Evolutionary conservation across 2,797 vertebrate species (phyloP).

Genomic region (Microchirus variegatus): DNA sequence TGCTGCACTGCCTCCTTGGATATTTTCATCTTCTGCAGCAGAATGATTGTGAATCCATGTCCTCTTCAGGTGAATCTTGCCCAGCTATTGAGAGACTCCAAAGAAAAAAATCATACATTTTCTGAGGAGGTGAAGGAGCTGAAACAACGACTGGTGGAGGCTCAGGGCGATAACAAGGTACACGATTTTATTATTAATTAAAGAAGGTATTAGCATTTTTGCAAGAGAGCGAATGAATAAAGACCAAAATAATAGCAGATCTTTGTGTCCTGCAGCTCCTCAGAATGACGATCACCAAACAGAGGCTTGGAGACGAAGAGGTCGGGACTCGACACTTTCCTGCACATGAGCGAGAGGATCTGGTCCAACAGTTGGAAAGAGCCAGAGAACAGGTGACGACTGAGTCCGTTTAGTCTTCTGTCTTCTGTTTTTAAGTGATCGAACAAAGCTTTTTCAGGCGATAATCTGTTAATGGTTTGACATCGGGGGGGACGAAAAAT

Average conservation of each 20-base stretch:
- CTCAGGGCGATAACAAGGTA: constrained; percentile 98
- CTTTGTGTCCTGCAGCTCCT: constrained; percentile 83
- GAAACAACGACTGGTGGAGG: constrained; percentile 91
- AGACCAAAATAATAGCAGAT: neutral
- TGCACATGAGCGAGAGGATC: constrained; percentile 93
- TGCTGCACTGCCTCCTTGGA: too few relatives aligned
- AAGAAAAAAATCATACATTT: constrained; percentile 88
- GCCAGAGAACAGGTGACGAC: constrained; percentile 89
- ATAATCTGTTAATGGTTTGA: neutral
- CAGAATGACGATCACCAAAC: constrained; percentile 97
- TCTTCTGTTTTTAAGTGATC: neutral
- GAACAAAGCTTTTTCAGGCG: neutral
- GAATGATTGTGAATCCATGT: neutral
- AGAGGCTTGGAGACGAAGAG: constrained; percentile 95
- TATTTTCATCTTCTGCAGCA: too few relatives aligned
- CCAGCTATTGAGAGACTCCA: constrained; percentile 90
- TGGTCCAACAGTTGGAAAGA: constrained; percentile 92
- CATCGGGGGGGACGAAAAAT: too few relatives aligned
- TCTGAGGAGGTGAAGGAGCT: constrained; percentile 94
- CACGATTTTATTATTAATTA: neutral
- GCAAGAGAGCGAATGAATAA: too few relatives aligned
- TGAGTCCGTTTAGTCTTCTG: neutral
- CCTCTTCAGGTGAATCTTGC: constrained; percentile 90
- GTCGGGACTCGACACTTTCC: constrained; percentile 93
- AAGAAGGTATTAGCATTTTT: too few relatives aligned